phyloP scores from a whole-genome alignment of 2,113 vertebrate genomes.

The Smithornis capensis region DNA sequence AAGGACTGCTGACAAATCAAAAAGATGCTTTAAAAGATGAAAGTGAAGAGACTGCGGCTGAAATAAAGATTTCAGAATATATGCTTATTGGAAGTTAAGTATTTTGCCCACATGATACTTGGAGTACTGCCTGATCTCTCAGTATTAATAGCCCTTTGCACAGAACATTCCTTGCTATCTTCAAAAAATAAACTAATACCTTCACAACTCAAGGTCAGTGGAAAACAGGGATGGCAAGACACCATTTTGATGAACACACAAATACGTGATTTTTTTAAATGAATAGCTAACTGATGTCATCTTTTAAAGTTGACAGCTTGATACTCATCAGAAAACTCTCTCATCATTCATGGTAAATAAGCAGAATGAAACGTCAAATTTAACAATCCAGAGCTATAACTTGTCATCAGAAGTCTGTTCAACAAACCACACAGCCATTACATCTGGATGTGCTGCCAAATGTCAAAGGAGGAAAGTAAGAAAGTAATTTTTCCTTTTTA shows the following conservation, averaged over 20 bases:
- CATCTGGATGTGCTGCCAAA: neutral
- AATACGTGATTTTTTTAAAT: neutral
- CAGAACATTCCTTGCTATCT: neutral
- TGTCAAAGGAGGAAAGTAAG: neutral
- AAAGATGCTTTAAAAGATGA: neutral
- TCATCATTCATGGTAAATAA: neutral
- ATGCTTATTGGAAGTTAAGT: slow-evolving; percentile 12
- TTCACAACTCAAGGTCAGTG: slow-evolving; percentile 10
- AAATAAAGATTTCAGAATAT: slow-evolving; percentile 5
- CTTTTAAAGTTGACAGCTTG: neutral
- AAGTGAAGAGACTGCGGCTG: neutral
- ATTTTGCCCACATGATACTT: slow-evolving; percentile 5
- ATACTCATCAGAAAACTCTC: neutral
- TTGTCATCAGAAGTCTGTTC: neutral
- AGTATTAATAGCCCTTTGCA: neutral
- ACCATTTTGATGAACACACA: neutral
- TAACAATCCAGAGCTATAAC: slow-evolving; percentile 3
- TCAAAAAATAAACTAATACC: slow-evolving; percentile 3
- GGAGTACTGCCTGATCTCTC: slow-evolving; percentile 13
- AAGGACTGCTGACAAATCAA: neutral
- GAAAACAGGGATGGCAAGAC: neutral
- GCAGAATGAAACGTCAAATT: neutral
- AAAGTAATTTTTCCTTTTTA: slow-evolving; percentile 16
- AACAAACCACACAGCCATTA: neutral
- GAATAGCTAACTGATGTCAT: neutral